Evolutionary conservation across 2,797 vertebrate species (phyloP), one percentile per base, ranked within the genome.

Genomic region (Phalanger gymnotis): DNA sequence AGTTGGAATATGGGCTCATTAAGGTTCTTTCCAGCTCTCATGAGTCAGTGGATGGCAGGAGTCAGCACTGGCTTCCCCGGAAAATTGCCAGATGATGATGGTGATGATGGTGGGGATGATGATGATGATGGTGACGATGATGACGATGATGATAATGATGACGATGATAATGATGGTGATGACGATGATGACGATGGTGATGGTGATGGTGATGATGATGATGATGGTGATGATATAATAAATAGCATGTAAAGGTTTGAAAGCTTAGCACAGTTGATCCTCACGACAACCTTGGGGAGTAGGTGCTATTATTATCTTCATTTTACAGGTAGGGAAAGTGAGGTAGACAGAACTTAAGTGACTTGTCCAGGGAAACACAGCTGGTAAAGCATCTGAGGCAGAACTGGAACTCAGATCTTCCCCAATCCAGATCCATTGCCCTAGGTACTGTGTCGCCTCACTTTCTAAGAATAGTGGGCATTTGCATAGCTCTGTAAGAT

Each of bases 401-500:
- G 73, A 47, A 47, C 11, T 81, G 27, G 73, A 81, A 47, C 34
- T 40, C 34, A n/a, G 34, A 28, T 19, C 16, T 73, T 73, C 34
- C 5, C 61, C n/a, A n/a, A 40, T 73, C 34, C 61, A 16, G 16
- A 73, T 40, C 5, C n/a, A 40, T n/a, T 6, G 5, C n/a, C n/a
- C 34, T 73, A 3, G 19, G 11, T 34, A 34, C 30, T 13, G 28
- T 12, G 11, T 31, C 28, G 7, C 30, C 61, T n/a, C 0, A 1
- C 58, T 66, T 31, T 13, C 58, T 66, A n/a, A n/a, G 61, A 40
- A 2, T 2, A 6, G 14, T 0, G 16, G 61, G 34, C 14, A 22
- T 97, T 98, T 96, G n/a, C 47, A 96, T 2, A 14, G 34, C 0
- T 34, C 61, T 47, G 10, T 22, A 47, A 81, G n/a, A 25, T 81